A percentile compares a stretch with the other conserved stretches of the same genome.
phyloP scores from a whole-genome alignment of 2,113 vertebrate genomes.

The Fregata magnificens region DNA sequence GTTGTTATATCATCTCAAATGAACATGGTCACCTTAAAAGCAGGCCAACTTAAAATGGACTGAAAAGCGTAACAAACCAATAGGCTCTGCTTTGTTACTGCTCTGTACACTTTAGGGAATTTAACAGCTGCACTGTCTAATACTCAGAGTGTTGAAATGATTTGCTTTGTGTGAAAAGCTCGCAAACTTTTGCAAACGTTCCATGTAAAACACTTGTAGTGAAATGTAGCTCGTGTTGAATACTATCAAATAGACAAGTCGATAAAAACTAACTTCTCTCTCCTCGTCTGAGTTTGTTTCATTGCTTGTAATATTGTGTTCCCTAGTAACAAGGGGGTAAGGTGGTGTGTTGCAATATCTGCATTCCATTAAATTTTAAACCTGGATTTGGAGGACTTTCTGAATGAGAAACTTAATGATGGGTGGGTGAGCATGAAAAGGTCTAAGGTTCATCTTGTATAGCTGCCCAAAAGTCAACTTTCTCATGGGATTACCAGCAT shows the following conservation, averaged over 20 bases:
- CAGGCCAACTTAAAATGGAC: neutral
- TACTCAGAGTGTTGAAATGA: neutral
- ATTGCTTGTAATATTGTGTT: neutral
- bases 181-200: neutral
- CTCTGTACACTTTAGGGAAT: neutral
- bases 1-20: fast-evolving
- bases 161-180: neutral
- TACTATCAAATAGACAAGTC: neutral
- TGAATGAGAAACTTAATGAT: neutral
- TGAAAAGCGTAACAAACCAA: neutral
- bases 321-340: neutral
- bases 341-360: neutral
- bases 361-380: constrained; percentile 9
- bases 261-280: neutral
- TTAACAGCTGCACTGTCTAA: neutral
- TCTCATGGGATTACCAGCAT: neutral
- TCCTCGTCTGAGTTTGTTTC: neutral
- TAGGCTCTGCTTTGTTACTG: neutral
- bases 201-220: fast-evolving
- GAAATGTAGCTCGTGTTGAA: fast-evolving
- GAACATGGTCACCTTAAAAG: neutral
- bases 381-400: neutral
- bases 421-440: neutral
- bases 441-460: neutral
- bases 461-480: neutral